These are phyloP conservation scores for Epizoanthus ramosus DNA, from an alignment of 92 coral and sea anemone species.

Conservation along the genomic window DNA sequence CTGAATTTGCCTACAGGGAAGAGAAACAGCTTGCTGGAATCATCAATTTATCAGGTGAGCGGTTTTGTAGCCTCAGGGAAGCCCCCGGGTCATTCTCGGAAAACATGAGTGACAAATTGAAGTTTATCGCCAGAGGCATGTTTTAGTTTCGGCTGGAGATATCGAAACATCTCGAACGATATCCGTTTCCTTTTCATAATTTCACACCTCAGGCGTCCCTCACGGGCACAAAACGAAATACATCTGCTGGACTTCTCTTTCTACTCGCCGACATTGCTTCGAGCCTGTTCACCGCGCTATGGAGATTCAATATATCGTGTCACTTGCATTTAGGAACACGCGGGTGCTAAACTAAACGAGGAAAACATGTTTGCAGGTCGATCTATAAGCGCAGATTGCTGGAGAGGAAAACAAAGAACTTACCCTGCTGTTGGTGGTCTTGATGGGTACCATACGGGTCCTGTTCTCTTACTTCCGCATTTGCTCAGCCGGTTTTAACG, in stretches of 20 bases:
- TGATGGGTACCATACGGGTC: too few relatives aligned
- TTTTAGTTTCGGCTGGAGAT: slow-evolving; percentile 20
- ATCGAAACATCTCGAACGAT: slow-evolving; percentile 39
- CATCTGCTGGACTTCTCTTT: slow-evolving; percentile 1
- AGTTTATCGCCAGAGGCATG: slow-evolving; percentile 29
- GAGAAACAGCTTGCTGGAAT: slow-evolving; percentile 1
- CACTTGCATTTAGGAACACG: slow-evolving; percentile 2
- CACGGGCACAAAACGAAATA: slow-evolving; percentile 17
- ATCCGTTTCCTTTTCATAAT: slow-evolving; percentile 24
- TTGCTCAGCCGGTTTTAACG: too few relatives aligned
- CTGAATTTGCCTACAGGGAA: background rate
- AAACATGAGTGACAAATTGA: slow-evolving; percentile 29
- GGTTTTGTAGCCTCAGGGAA: slow-evolving; percentile 22
- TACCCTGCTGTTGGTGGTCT: too few relatives aligned
- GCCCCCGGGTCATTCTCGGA: slow-evolving; percentile 36
- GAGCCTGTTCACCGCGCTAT: background rate
- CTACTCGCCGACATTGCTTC: slow-evolving; percentile 35
- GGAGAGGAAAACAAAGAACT: too few relatives aligned
- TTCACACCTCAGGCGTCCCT: slow-evolving; percentile 23
- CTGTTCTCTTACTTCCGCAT: too few relatives aligned
- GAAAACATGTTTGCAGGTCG: slow-evolving; percentile 1
- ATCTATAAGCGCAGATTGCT: too few relatives aligned
- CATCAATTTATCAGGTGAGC: slow-evolving; percentile 21
- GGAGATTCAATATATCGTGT: background rate
- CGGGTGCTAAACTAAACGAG: slow-evolving; percentile 1